A percentile compares a stretch with the other conserved stretches of the same genome.
Conservation (phyloP, 1,140 invertebrate species). For the Lepidurus arcticus region DNA sequence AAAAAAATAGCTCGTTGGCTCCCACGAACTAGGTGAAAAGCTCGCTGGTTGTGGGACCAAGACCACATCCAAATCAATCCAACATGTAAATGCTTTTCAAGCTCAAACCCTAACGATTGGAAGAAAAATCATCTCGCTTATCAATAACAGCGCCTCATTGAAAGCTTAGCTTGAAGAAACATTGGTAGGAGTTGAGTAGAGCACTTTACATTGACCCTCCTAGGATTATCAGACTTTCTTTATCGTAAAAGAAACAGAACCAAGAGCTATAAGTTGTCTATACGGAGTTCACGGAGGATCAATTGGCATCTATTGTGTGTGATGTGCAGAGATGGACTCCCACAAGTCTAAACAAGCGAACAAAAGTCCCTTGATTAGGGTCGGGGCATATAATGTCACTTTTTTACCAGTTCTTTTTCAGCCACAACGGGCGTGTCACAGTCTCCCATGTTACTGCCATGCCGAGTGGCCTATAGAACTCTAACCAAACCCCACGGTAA, state of each 20-base stretch:
- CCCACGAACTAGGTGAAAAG: background rate
- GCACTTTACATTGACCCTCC: background rate
- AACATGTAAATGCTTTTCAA: conserved; percentile 16
- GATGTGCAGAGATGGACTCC: background rate
- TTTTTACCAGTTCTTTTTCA: background rate
- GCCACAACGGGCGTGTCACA: background rate
- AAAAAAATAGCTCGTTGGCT: conserved; percentile 13
- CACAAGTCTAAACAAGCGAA: background rate
- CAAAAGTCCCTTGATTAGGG: background rate
- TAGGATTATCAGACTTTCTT: background rate
- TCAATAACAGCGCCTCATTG: background rate
- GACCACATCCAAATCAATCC: background rate
- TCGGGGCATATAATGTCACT: background rate
- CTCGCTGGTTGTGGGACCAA: background rate
- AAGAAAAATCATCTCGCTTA: background rate
- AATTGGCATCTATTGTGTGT: background rate
- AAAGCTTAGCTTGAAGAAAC: background rate
- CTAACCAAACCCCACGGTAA: background rate
- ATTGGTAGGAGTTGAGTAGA: background rate
- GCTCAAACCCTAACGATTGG: conserved; percentile 3
- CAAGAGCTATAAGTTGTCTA: background rate
- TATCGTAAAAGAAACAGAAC: too few relatives aligned
- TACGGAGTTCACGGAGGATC: background rate
- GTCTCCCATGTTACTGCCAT: background rate
- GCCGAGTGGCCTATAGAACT: background rate